A percentile compares a stretch with the other conserved stretches of the same genome.
Conservation (phyloP, 2,113 vertebrate species). For the Cavia aperea region DNA sequence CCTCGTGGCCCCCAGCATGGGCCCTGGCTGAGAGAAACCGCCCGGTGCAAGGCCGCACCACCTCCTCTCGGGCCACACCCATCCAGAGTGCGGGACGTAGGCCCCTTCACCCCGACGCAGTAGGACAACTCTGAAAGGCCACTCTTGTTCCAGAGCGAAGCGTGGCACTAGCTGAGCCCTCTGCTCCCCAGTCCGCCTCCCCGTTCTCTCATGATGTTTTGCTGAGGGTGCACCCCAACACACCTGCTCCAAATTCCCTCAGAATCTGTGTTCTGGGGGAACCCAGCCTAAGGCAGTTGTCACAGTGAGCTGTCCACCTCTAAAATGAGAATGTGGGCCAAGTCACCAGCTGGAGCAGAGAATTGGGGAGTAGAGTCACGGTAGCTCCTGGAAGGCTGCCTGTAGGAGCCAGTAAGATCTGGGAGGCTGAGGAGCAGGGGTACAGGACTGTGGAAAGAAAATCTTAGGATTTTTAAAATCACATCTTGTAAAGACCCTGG, state of each 20-base stretch:
- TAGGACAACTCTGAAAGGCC: not conserved
- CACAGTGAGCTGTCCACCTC: not conserved
- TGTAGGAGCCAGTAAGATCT: no score
- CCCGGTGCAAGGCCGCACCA: not conserved
- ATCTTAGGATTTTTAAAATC: not conserved
- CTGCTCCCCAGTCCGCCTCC: not conserved
- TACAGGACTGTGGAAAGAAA: not conserved
- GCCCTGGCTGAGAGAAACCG: not conserved
- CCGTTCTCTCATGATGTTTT: not conserved
- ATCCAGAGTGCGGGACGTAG: not conserved
- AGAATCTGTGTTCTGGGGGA: not conserved
- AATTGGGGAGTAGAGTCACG: not conserved
- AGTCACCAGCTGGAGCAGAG: not conserved
- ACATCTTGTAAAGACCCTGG: not conserved
- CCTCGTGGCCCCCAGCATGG: not conserved
- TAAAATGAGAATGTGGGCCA: not conserved
- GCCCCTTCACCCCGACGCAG: not conserved
- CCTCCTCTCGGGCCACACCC: not conserved
- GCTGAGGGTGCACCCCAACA: no score
- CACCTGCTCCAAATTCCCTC: not conserved
- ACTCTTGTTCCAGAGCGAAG: not conserved
- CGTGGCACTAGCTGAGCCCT: not conserved
- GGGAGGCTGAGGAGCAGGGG: not conserved
- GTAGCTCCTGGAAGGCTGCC: not conserved
- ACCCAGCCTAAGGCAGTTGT: not conserved